Base-by-base conservation (phyloP, 2,888 invertebrate genomes). In the Parnassius apollo region DNA sequence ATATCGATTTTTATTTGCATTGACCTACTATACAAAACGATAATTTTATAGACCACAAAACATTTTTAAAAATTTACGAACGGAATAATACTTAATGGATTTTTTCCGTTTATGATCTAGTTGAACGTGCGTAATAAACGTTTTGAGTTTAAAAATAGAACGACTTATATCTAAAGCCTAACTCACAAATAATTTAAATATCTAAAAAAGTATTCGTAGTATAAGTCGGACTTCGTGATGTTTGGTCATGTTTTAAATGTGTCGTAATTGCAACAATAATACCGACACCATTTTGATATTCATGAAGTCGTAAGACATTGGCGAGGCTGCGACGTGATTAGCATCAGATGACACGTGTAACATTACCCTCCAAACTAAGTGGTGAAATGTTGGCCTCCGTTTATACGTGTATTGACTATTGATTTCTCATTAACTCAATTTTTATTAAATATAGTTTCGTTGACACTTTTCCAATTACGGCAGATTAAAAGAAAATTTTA, bases 211-310 rank as follows among this genome's bases (percentile, higher is more conserved):
- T 59, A 42, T 44, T 51, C 54, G 62, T 35, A 7, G 4, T 35
- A 35, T 4, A 35, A 35, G 35, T 35, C 35, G 3, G 35, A 7
- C 7, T 35, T 35, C 35, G 35, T 55, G 59, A 57, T 35, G 67
- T 63, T 66, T 64, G 68, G 66, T 67, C 66, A 62, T 66, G 60
- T 65, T 69, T 65, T 71, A 69, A 77, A 77, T 76, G 66, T 68
- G 68, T 66, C 69, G 69, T 82, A 81, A 82, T 81, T 78, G 74
- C 71, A 64, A 71, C 75, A 74, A 76, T 78, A 77, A 76, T 70
- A 71, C 76, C 74, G 62, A 67, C 59, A 68, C 66, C 59, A 67
- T 65, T 69, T 70, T 69, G 68, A 65, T 67, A 69, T 69, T 76
- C 72, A 71, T 73, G 74, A 73, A 74, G 77, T 75, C 71, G 75